Conservation (phyloP, 2,797 vertebrate genomes). For the Phrynocephalus guinanensis region DNA sequence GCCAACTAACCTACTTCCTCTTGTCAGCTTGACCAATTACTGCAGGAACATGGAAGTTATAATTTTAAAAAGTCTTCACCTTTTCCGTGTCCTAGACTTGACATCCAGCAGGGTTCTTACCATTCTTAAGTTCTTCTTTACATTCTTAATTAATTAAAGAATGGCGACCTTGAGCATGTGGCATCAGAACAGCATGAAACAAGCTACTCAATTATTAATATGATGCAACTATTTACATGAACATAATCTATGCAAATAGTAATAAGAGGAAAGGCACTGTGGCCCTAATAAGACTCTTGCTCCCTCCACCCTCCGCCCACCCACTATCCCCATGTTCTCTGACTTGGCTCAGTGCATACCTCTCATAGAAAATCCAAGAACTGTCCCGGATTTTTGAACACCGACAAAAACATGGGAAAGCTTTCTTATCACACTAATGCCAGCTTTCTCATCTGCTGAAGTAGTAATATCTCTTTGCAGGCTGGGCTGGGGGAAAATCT, state of each 20-base stretch:
- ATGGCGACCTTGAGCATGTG: not conserved
- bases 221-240: slow-evolving; percentile 3
- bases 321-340: not conserved
- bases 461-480: slow-evolving; percentile 13
- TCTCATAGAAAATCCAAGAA: not conserved
- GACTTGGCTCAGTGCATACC: not conserved
- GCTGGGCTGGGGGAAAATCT: slow-evolving; percentile 33
- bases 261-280: not conserved
- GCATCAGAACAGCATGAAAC: not conserved
- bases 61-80: too few species aligned
- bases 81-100: too few species aligned
- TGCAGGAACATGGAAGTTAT: too few species aligned
- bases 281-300: not conserved
- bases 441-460: slow-evolving; percentile 33
- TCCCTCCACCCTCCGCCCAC: not conserved
- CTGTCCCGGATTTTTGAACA: not conserved
- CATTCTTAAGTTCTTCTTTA: not conserved
- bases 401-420: not conserved
- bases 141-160: not conserved
- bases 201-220: slow-evolving; percentile 1
- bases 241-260: slow-evolving; percentile 5
- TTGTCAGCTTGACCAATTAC: too few species aligned
- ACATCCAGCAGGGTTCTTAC: not conserved
- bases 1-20: too few species aligned
- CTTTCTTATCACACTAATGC: not conserved